phyloP scores from a whole-genome alignment of 2,113 vertebrate species.

The Lepisosteus osseus region DNA sequence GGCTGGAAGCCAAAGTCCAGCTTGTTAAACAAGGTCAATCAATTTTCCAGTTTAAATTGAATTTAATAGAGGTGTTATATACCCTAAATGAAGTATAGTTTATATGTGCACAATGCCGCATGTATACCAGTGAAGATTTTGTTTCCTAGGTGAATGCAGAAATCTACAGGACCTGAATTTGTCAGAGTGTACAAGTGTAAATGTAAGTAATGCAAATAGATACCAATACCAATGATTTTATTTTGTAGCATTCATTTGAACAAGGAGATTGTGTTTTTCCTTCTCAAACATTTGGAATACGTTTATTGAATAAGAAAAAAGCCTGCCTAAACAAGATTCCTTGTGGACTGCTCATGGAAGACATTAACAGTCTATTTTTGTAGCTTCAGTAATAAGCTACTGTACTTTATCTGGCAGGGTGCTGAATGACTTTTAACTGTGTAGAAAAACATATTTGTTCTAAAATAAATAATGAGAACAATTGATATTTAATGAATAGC shows the following conservation, averaged over 20 bases:
- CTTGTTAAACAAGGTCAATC: no score
- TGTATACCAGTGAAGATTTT: background rate
- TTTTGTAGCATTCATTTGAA: background rate
- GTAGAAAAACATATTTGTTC: background rate
- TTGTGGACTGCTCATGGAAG: conserved; percentile 17
- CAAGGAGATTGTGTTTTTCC: no score
- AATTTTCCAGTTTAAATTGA: no score
- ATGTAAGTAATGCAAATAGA: conserved; percentile 45
- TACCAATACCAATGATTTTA: background rate
- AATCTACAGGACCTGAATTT: conserved; percentile 66
- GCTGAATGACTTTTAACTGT: background rate
- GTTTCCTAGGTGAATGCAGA: conserved; percentile 56
- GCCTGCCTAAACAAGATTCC: conserved; percentile 21
- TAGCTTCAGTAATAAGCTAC: background rate
- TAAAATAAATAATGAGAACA: background rate
- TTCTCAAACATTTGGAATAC: background rate
- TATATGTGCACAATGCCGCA: no score
- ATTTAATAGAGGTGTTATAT: no score
- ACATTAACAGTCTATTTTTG: background rate
- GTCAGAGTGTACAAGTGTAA: conserved; percentile 59
- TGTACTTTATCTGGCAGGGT: background rate
- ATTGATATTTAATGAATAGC: no score
- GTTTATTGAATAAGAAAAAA: background rate
- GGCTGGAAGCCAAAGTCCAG: no score
- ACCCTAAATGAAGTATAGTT: no score